Evolutionary conservation across 2,797 vertebrate genomes (phyloP).

Genomic region (Tarsius wallacei): DNA sequence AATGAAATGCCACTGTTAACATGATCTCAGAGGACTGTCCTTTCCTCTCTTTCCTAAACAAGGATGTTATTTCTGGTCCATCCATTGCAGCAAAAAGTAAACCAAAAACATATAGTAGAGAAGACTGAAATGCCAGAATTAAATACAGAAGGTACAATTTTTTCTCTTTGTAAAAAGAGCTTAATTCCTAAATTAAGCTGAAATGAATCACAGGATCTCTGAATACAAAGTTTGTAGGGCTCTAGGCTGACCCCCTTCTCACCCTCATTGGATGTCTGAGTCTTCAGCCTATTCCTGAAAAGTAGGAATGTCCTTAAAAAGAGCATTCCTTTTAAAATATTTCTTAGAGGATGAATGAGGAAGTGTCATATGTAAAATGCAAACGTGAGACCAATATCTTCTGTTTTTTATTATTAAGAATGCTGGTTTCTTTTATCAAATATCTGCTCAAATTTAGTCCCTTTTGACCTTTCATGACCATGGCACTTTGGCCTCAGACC

Average conservation of each 20-base stretch:
- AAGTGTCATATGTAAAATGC: neutral
- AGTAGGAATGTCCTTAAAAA: too few species aligned
- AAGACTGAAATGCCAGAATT: neutral
- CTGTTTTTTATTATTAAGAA: neutral
- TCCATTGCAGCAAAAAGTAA: slow-evolving; percentile 57
- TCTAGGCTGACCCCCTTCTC: too few species aligned
- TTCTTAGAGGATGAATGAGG: neutral
- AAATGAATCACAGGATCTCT: neutral
- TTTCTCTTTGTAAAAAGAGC: neutral
- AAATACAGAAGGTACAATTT: neutral
- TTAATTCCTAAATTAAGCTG: neutral
- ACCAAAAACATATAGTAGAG: neutral
- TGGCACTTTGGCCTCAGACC: neutral
- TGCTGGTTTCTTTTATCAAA: neutral
- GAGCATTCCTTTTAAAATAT: too few species aligned
- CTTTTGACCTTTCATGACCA: neutral
- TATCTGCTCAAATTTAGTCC: neutral
- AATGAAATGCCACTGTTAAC: neutral
- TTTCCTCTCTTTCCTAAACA: neutral
- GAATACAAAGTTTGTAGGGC: neutral
- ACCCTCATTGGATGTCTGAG: neutral
- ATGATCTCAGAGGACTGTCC: neutral
- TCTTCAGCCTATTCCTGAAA: neutral
- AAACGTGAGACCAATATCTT: neutral
- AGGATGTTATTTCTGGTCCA: neutral